Conservation (phyloP, 1,140 invertebrate species). For the Panulirus ornatus region DNA sequence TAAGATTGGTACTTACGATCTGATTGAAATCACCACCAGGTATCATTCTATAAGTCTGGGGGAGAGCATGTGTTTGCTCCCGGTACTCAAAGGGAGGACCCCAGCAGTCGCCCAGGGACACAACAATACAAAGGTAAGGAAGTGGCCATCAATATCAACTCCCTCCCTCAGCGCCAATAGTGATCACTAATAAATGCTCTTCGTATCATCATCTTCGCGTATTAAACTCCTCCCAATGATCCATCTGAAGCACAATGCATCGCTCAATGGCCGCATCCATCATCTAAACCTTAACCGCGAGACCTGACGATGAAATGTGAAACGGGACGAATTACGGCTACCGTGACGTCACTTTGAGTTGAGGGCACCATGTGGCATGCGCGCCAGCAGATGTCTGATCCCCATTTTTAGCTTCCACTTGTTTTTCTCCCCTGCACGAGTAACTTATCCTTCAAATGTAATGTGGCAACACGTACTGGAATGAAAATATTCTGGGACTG, state of each 20-base stretch:
- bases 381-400: neutral
- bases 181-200: neutral
- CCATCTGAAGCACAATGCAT: neutral
- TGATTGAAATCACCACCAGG: neutral
- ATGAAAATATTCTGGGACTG: neutral
- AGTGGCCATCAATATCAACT: too few species aligned
- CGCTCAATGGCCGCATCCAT: neutral
- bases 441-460: neutral
- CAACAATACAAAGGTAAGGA: too few species aligned
- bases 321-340: neutral
- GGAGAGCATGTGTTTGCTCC: too few species aligned
- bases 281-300: too few species aligned
- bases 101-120: too few species aligned
- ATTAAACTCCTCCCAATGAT: slow-evolving; percentile 16
- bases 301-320: neutral
- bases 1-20: neutral
- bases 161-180: neutral
- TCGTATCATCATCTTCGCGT: neutral
- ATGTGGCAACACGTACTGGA: neutral
- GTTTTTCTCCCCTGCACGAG: neutral
- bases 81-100: too few species aligned
- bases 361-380: slow-evolving; percentile 18
- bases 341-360: neutral
- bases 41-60: too few species aligned
- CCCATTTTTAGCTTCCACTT: neutral